Conservation (phyloP, 2,797 vertebrate genomes). For the Pyrrhura leucotis region DNA sequence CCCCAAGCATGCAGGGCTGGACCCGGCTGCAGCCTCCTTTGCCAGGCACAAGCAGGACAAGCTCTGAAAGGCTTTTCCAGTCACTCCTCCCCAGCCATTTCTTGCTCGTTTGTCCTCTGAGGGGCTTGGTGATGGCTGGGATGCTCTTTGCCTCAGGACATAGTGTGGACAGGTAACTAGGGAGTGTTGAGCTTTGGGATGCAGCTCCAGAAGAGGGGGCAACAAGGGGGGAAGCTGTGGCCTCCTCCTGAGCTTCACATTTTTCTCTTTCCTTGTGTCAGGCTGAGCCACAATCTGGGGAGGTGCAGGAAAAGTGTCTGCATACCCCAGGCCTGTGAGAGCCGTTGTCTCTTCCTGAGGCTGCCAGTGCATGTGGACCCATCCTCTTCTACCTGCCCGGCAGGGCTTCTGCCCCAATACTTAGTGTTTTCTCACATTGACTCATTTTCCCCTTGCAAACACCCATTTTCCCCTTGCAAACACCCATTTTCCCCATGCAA, state of each 20-base stretch:
- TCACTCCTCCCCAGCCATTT: rapidly evolving
- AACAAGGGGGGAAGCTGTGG: not conserved
- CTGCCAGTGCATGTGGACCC: not conserved
- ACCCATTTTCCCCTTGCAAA: not conserved
- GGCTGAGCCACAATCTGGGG: not conserved
- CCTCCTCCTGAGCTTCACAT: not conserved
- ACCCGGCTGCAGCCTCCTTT: not conserved
- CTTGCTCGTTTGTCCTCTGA: not conserved
- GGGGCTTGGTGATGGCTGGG: not conserved
- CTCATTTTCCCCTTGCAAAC: not conserved
- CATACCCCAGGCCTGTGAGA: not conserved
- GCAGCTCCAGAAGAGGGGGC: too few species aligned
- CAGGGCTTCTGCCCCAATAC: not conserved
- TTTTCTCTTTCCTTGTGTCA: not conserved
- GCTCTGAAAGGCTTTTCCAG: not conserved
- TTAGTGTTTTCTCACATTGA: not conserved
- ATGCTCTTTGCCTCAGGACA: not conserved
- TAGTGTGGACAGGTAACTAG: not conserved
- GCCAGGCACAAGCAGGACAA: not conserved
- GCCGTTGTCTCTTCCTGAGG: not conserved
- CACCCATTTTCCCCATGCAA: not conserved
- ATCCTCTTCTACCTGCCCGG: not conserved
- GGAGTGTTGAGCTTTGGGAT: not conserved
- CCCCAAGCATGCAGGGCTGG: rapidly evolving
- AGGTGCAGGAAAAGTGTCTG: not conserved